Conservation (phyloP, 2,888 invertebrate species). For the Ormyrus pomaceus region DNA sequence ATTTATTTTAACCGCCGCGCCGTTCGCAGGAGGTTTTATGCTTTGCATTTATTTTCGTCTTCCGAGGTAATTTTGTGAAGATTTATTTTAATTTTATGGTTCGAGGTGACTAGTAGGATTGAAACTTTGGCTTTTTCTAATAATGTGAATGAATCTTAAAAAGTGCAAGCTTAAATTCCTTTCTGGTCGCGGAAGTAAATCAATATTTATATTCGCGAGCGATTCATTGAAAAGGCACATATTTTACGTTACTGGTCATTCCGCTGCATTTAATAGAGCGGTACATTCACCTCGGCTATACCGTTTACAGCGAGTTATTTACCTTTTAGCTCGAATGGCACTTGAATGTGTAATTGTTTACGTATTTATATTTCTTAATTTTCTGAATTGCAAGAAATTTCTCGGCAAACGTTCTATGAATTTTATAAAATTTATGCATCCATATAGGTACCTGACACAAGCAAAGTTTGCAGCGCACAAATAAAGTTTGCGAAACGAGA, state of each 20-base stretch:
- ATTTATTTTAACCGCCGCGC: too few relatives aligned
- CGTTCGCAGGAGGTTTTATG: too few relatives aligned
- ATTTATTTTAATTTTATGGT: neutral
- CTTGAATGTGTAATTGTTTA: constrained; percentile 48
- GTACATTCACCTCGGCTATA: constrained; percentile 32
- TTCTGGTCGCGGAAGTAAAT: neutral
- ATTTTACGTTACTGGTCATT: neutral
- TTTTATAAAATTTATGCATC: constrained; percentile 9
- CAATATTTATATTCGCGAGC: neutral
- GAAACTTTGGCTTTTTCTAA: neutral
- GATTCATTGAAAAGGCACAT: neutral
- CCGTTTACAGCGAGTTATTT: constrained; percentile 36
- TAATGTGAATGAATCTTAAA: neutral
- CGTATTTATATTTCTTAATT: constrained; percentile 18
- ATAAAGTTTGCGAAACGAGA: too few relatives aligned
- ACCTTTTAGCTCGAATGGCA: constrained; percentile 29
- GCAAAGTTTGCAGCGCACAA: too few relatives aligned
- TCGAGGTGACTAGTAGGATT: neutral
- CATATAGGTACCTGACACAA: too few relatives aligned
- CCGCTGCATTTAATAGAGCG: constrained; percentile 35
- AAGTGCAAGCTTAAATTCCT: neutral
- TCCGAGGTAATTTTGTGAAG: too few relatives aligned
- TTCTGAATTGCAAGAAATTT: constrained; percentile 7
- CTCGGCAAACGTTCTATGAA: constrained; percentile 7
- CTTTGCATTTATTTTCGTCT: too few relatives aligned